phyloP scores from a whole-genome alignment of 2,888 invertebrate species.

The Cephus pygmeus region DNA sequence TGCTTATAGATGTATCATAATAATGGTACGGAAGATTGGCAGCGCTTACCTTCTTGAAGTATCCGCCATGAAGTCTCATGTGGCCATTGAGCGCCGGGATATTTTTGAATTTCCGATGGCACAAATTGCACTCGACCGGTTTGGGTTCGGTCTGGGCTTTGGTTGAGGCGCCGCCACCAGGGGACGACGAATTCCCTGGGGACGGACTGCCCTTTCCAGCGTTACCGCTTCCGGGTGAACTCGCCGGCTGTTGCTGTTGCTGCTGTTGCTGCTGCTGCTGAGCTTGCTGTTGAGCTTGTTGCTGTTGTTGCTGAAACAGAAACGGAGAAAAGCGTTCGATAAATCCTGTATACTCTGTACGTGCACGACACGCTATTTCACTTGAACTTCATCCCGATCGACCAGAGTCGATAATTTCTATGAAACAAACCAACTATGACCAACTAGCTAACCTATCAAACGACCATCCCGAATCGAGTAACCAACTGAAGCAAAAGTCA shows the following conservation, averaged over 20 bases:
- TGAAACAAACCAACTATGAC: background rate
- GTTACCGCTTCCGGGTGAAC: slow-evolving; percentile 58
- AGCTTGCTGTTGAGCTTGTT: slow-evolving; percentile 45
- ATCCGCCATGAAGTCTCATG: slow-evolving; percentile 97
- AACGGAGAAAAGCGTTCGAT: background rate
- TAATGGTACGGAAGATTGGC: background rate
- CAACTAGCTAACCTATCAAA: background rate
- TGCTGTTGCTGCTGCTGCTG: slow-evolving; percentile 49
- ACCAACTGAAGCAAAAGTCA: background rate
- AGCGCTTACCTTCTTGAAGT: slow-evolving; percentile 85
- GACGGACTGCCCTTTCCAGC: slow-evolving; percentile 58
- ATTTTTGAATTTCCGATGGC: slow-evolving; percentile 96
- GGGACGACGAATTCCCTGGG: slow-evolving; percentile 55
- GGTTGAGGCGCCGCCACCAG: slow-evolving; percentile 58
- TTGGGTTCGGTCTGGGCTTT: slow-evolving; percentile 75
- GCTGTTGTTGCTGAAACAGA: slow-evolving; percentile 47
- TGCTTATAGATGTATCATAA: background rate
- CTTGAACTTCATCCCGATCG: background rate
- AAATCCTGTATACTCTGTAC: background rate
- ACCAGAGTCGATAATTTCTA: background rate
- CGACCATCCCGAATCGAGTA: background rate
- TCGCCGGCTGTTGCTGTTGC: slow-evolving; percentile 52
- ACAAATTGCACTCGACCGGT: slow-evolving; percentile 94
- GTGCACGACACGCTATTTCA: background rate
- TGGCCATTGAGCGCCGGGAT: slow-evolving; percentile 98